Evolutionary conservation across 1,140 invertebrate species (phyloP), one percentile per base, ranked within the genome.

Genomic region (Bathynomus jamesi): DNA sequence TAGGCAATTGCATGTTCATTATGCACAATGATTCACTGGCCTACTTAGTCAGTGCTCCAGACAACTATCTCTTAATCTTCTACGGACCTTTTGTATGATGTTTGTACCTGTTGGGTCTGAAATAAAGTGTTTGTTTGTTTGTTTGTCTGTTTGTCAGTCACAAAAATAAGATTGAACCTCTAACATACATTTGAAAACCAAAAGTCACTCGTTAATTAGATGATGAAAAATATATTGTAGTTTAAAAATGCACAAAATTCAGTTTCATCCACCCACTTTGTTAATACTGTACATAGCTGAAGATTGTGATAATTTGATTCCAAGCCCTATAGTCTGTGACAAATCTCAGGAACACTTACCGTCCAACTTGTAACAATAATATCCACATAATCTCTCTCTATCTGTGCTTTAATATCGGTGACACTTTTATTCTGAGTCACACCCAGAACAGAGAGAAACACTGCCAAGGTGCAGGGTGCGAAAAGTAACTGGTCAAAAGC

Each of bases 291-390:
- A n/a, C n/a, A n/a, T n/a, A n/a, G n/a, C n/a, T n/a, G n/a, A n/a
- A n/a, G n/a, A 28, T 27, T 2, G 5, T 7, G 3, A 28, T 65
- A 28, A 29, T 24, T 3, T 65, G 5, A 29, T 29, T n/a, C 28
- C 8, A 13, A 28, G 4, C 13, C 13, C 28, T 11, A 2, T 28
- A 29, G 60, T 30, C 5, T 32, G 70, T 60, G 46, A 10, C 30
- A 64, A 64, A n/a, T n/a, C 7, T 63, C 29, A 46, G 62, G 28
- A n/a, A 21, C 31, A 68, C 24, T 81, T 81, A 87, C 85, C 82
- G 88, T 90, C 79, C 90, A 93, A 84, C 91, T 93, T 32, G 85
- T 86, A 46, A 84, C 81, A 73, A 94, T 80, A 63, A 94, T 87
- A 78, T 90, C 86, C 8, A 80, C 70, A 80, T 91, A 93, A 78